Evolutionary conservation across 2,797 vertebrate genomes (phyloP), one percentile per base, ranked within the genome.

Genomic region (Lindbergichthys nudifrons): DNA sequence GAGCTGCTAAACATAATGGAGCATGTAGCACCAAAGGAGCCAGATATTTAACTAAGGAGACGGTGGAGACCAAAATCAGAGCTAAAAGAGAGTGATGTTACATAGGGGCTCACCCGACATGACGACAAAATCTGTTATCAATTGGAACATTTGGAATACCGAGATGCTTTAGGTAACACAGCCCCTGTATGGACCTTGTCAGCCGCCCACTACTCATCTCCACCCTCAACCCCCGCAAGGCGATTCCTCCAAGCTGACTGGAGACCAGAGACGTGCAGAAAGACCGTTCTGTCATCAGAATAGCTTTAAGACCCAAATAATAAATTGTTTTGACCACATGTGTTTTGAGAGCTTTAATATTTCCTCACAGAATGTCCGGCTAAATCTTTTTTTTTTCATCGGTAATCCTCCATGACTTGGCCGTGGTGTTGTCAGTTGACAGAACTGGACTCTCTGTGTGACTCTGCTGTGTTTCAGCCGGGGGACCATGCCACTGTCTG

Each of bases 401-500:
- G 67, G 2, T 77, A 56, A 59, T 74, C 66, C 65, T 70, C 14
- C 60, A 68, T 51, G 36, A 65, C 62, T 61, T 19, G 12, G 54
- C 60, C 23, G 75, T 83, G 72, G 32, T 80, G 74, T 86, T 43
- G 56, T 75, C 59, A 10, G 70, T 50, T 68, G 81, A 73, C 79
- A 83, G 84, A 84, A 75, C 21, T 9, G 56, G 73, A 74, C 63
- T 78, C 73, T 86, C 84, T 86, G 77, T 81, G 54, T 75, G 88
- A 65, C 80, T 89, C 85, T 77, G 87, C 82, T 84, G 77, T 81
- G 83, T 87, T 80, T 70, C 42, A 77, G 82, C 87, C 88, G 75
- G 89, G 88, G 89, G 84, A 87, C 90, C 87, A 78, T 92, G 91
- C 90, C 92, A 85, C 85, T 85, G 91, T 91, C 80, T 91, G 89